Evolutionary conservation across 2,113 vertebrate genomes (phyloP).

Genomic region (Campylomormyrus numenius): DNA sequence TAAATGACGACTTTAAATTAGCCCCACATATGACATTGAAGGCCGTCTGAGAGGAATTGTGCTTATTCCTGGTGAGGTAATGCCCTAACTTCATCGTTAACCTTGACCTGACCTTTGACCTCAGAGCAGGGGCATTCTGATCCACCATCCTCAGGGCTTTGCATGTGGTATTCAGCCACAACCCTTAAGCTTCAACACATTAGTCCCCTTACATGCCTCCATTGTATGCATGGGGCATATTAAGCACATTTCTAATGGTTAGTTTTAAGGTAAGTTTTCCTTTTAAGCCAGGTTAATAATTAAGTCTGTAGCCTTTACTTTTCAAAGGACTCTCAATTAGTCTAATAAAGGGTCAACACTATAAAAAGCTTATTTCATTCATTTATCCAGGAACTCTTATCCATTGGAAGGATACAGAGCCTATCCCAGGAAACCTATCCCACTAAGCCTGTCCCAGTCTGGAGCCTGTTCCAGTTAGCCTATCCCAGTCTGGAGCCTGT

Average conservation of each 20-base stretch:
- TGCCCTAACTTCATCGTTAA: background rate
- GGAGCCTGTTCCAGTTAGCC: background rate
- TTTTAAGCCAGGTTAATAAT: background rate
- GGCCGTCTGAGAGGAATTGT: background rate
- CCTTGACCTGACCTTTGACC: background rate
- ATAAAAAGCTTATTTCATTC: background rate
- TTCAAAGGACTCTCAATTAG: background rate
- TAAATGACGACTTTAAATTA: background rate
- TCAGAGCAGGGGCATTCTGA: background rate
- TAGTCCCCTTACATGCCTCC: background rate
- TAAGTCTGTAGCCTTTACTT: background rate
- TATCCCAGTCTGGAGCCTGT: background rate
- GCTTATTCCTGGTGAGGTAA: background rate
- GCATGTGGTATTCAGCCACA: background rate
- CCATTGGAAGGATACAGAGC: background rate
- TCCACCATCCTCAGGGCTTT: background rate
- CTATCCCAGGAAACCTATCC: background rate
- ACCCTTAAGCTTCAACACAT: background rate
- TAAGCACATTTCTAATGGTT: background rate
- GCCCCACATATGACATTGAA: background rate
- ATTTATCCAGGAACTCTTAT: background rate
- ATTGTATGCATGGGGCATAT: background rate
- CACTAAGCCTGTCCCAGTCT: background rate
- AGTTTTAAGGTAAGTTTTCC: background rate
- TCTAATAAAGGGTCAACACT: background rate